Evolutionary conservation across 1,140 invertebrate genomes (phyloP).

Genomic region (Vanessa atalanta): DNA sequence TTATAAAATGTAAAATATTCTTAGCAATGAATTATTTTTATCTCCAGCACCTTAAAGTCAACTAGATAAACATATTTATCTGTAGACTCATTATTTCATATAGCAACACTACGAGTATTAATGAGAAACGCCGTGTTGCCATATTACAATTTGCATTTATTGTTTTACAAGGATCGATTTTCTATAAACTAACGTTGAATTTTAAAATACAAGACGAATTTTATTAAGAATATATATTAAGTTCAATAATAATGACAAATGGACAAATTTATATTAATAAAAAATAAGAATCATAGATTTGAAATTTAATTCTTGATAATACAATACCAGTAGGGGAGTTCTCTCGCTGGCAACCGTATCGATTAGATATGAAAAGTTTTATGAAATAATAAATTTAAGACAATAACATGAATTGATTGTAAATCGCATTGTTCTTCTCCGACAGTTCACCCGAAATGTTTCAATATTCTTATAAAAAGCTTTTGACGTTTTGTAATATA

Average conservation of each 20-base stretch:
- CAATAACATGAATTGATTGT: conserved; percentile 28
- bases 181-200: not conserved
- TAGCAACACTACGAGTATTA: not conserved
- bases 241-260: not conserved
- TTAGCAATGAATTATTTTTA: no score
- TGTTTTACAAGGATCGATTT: not conserved
- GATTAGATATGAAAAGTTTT: not conserved
- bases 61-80: no score
- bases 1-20: no score
- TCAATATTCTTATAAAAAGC: conserved; percentile 11
- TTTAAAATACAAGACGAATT: not conserved
- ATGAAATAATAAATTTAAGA: conserved; percentile 17
- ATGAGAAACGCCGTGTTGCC: not conserved
- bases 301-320: not conserved
- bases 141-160: not conserved
- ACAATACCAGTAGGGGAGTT: not conserved
- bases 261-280: not conserved
- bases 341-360: not conserved
- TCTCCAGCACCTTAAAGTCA: no score
- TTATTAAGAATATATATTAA: not conserved
- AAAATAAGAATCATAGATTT: not conserved
- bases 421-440: not conserved
- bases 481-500: conserved; percentile 15
- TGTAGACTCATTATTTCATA: not conserved
- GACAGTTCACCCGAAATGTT: not conserved